Conservation (phyloP, 2,888 invertebrate genomes). For the Tinea pellionella region DNA sequence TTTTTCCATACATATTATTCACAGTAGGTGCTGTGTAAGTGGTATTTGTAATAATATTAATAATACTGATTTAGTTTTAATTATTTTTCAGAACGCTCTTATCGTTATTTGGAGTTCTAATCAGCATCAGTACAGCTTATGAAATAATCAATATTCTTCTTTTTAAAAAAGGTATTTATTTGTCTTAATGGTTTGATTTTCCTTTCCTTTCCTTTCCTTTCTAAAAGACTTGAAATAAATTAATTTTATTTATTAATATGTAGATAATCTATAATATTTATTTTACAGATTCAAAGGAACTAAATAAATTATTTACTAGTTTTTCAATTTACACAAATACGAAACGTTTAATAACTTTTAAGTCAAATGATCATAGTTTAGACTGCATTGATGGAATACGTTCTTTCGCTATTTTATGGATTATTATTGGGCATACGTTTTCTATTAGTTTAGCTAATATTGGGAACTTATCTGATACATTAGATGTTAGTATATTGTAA, state of each 20-base stretch:
- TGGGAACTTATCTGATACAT: slow-evolving; percentile 27
- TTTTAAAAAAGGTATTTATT: not conserved
- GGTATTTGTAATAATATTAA: not conserved
- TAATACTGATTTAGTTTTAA: not conserved
- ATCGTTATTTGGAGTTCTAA: not conserved
- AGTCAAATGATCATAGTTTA: slow-evolving; percentile 30
- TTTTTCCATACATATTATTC: too few relatives aligned
- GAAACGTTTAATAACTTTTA: slow-evolving; percentile 38
- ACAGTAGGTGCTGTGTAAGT: too few relatives aligned
- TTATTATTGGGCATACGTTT: slow-evolving; percentile 49
- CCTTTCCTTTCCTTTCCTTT: too few relatives aligned
- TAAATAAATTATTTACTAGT: slow-evolving; percentile 24
- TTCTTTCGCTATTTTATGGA: slow-evolving; percentile 56
- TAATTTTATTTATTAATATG: too few relatives aligned
- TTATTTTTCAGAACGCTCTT: slow-evolving; percentile 5
- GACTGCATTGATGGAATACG: slow-evolving; percentile 54
- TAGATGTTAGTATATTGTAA: slow-evolving; percentile 24
- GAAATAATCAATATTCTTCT: not conserved
- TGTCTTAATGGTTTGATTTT: too few relatives aligned
- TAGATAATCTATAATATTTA: too few relatives aligned
- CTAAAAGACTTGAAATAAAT: too few relatives aligned
- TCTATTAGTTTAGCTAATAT: slow-evolving; percentile 26
- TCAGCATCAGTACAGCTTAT: not conserved
- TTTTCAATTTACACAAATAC: slow-evolving; percentile 55
- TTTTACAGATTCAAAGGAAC: slow-evolving; percentile 22